Percentiles rank a stretch among this genome's conserved stretches.
phyloP scores from a whole-genome alignment of 2,113 vertebrate genomes.

The Columba livia region DNA sequence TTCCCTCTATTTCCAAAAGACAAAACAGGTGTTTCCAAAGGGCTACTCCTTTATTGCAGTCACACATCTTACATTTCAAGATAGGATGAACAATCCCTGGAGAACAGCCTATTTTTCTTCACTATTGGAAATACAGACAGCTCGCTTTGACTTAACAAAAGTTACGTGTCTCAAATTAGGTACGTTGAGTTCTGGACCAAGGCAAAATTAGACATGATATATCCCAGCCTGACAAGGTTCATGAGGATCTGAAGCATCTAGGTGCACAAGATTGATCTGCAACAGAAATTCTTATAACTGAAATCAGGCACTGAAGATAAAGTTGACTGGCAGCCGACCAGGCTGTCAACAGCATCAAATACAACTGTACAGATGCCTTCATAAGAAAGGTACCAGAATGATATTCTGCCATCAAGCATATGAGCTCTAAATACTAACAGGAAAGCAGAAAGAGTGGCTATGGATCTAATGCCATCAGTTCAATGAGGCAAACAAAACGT shows the following conservation, averaged over 20 bases:
- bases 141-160: not conserved
- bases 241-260: not conserved
- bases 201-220: not conserved
- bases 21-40: not conserved
- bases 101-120: not conserved
- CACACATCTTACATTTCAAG: not conserved
- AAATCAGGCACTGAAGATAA: conserved; percentile 34
- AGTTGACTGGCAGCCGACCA: conserved; percentile 46
- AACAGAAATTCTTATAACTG: conserved; percentile 5
- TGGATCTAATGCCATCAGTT: not conserved
- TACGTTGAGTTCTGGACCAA: not conserved
- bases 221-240: not conserved
- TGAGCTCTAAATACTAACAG: not conserved
- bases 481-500: conserved; percentile 17
- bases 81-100: not conserved
- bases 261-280: not conserved
- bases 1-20: not conserved
- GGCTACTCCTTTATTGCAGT: not conserved
- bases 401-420: not conserved
- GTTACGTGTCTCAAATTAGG: not conserved
- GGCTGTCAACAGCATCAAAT: conserved; percentile 50
- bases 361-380: conserved; percentile 6
- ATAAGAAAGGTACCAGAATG: conserved; percentile 25
- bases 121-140: not conserved
- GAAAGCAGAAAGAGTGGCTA: not conserved